Evolutionary conservation across 1,140 invertebrate species (phyloP), one percentile per base, ranked within the genome.

Genomic region (Tachypleus tridentatus): DNA sequence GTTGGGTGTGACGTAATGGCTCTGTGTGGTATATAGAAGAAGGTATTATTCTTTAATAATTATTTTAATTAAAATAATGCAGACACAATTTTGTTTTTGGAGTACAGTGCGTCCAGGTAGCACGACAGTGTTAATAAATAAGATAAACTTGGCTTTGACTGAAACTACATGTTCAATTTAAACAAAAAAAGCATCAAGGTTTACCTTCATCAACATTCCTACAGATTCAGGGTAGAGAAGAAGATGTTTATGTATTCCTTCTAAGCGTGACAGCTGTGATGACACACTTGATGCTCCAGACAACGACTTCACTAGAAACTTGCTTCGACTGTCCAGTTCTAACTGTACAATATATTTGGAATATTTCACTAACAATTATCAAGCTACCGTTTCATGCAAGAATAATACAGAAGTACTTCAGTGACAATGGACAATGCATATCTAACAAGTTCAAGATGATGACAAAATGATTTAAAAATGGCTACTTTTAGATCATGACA

Each of bases 181-280:
- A 7, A 48, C 58, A 8, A 72, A 57, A 9, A 11, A 64, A 4
- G 48, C 58, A 8, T 64, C 11, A 52, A 11, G 58, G 72, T 68
- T 73, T 78, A 86, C 84, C 77, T 86, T 87, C 29, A 86, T 81
- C 65, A 86, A 86, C 66, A 83, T 77, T 74, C 84, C 80, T 70
- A 84, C 83, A 4, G 87, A 82, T 72, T 87, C 84, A 0, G 86
- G 86, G 77, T 85, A 87, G 64, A 85, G 80, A 60, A 84, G 80
- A 2, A 92, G 73, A 73, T 90, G 87, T 7, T 76, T 75, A 57
- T 85, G 82, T 48, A 91, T 78, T 73, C 87, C 83, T 71, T 87
- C 83, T 3, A 86, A 73, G 66, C 85, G 76, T 54, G 79, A 79
- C 56, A 82, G 71, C 64, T 81, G 81, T 3, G 84, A 83, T n/a